These are phyloP conservation scores for Holotrichia oblita DNA, from an alignment of 1,140 invertebrate species.

Conservation along the genomic window DNA sequence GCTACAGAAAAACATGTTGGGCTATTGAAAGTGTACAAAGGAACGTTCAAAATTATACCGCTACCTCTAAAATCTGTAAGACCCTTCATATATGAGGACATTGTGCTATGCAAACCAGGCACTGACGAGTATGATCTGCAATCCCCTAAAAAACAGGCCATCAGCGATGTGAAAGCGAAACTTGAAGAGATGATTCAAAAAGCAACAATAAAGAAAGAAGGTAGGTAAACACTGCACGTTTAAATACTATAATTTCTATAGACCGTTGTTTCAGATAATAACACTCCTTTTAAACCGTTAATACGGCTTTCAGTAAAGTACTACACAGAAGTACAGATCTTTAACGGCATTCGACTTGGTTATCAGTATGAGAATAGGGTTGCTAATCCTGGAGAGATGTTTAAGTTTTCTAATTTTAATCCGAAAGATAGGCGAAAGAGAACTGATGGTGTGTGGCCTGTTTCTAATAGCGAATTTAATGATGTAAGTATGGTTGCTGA, in stretches of 20 bases:
- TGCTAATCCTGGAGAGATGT: slow-evolving; percentile 27
- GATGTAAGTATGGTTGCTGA: slow-evolving; percentile 26
- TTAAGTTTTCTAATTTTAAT: slow-evolving; percentile 24
- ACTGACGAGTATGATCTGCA: background rate
- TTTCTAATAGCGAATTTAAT: background rate
- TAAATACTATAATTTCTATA: background rate
- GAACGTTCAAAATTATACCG: background rate
- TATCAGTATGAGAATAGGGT: slow-evolving; percentile 25
- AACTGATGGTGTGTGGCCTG: background rate
- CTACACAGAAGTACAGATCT: background rate
- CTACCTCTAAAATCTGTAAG: slow-evolving; percentile 13
- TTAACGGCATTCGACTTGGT: slow-evolving; percentile 26
- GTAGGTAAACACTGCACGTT: background rate
- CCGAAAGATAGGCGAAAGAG: background rate
- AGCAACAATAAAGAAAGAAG: slow-evolving; percentile 22
- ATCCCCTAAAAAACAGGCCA: slow-evolving; percentile 13
- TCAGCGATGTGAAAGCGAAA: background rate
- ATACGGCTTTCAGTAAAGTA: slow-evolving; percentile 26
- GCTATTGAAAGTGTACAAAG: background rate
- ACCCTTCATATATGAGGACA: slow-evolving; percentile 2
- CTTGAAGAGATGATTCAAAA: slow-evolving; percentile 1
- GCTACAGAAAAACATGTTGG: slow-evolving; percentile 17
- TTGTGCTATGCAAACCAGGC: slow-evolving; percentile 1
- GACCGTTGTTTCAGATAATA: background rate
- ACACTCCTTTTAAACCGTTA: slow-evolving; percentile 1